These are phyloP conservation scores for Brienomyrus brachyistius DNA, from an alignment of 2,113 vertebrate genomes.

Conservation along the genomic window DNA sequence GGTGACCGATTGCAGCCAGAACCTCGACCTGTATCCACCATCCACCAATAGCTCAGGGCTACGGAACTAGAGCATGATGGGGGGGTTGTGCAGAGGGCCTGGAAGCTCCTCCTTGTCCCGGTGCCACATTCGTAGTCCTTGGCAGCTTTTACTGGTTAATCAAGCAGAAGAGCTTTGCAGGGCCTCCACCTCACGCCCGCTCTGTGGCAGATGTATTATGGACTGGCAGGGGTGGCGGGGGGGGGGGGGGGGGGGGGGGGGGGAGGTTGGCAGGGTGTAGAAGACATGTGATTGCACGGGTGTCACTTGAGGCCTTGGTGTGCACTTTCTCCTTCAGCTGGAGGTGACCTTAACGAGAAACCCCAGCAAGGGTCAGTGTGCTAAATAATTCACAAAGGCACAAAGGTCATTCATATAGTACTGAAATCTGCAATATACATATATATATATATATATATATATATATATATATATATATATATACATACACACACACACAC, in stretches of 20 bases:
- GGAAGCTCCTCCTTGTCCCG: slow-evolving; percentile 63
- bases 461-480: accelerated
- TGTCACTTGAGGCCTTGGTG: slow-evolving; percentile 67
- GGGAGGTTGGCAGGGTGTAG: slow-evolving; percentile 48
- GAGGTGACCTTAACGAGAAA: slow-evolving; percentile 72
- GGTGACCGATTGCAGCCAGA: background rate
- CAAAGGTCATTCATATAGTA: slow-evolving; percentile 64
- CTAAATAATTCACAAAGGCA: slow-evolving; percentile 79
- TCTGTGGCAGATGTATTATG: slow-evolving; percentile 72
- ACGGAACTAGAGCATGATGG: background rate
- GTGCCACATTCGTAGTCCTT: slow-evolving; percentile 68
- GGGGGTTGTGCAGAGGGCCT: background rate
- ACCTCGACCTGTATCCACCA: slow-evolving; percentile 52
- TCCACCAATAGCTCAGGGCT: slow-evolving; percentile 25
- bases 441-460: background rate
- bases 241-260: too few relatives aligned
- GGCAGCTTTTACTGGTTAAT: slow-evolving; percentile 73
- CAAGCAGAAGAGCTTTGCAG: slow-evolving; percentile 60
- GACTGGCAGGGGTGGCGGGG: too few relatives aligned
- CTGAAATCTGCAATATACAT: slow-evolving; percentile 48
- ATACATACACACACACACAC: too few relatives aligned
- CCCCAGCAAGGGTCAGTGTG: slow-evolving; percentile 70
- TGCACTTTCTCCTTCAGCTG: slow-evolving; percentile 58
- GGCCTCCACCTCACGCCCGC: slow-evolving; percentile 51
- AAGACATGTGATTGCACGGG: slow-evolving; percentile 61